A percentile compares a stretch with the other conserved stretches of the same genome.
These are phyloP conservation scores for Craseonycteris thonglongyai DNA, from an alignment of 2,113 vertebrate genomes.

Conservation along the genomic window DNA sequence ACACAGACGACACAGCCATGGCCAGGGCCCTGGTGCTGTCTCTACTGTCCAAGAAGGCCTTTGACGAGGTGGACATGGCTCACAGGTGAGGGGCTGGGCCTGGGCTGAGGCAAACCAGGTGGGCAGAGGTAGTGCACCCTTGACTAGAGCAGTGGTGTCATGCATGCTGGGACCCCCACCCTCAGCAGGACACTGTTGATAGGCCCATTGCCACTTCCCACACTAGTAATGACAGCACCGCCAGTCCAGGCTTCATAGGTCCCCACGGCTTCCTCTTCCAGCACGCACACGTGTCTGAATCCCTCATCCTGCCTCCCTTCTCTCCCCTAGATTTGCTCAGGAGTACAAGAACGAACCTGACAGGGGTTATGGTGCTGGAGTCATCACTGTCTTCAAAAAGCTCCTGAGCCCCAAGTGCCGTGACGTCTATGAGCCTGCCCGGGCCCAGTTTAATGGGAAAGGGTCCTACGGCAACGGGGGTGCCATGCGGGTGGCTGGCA, in stretches of 20 bases:
- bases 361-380: constrained; percentile 92
- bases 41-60: constrained; percentile 86
- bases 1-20: constrained; percentile 98
- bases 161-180: background rate
- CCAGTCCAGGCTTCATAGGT: background rate
- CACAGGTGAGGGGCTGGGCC: constrained; percentile 82
- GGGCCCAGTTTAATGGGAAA: constrained; percentile 93
- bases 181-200: background rate
- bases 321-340: constrained; percentile 87
- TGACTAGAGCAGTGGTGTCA: background rate
- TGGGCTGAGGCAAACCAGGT: background rate
- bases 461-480: constrained; percentile 97
- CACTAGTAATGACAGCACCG: too few species aligned
- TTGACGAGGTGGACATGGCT: constrained; percentile 94
- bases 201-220: background rate
- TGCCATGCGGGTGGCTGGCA: constrained; percentile 94
- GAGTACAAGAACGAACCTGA: constrained; percentile 91
- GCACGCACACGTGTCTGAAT: background rate
- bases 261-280: background rate
- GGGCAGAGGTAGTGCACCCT: background rate
- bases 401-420: constrained; percentile 89
- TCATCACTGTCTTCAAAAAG: constrained; percentile 93
- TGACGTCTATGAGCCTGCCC: constrained; percentile 92
- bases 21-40: constrained; percentile 92
- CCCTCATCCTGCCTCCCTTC: background rate